A percentile compares a stretch with the other conserved stretches of the same genome.
Evolutionary conservation across 2,113 vertebrate species (phyloP).

Genomic region (Eclectus roratus): DNA sequence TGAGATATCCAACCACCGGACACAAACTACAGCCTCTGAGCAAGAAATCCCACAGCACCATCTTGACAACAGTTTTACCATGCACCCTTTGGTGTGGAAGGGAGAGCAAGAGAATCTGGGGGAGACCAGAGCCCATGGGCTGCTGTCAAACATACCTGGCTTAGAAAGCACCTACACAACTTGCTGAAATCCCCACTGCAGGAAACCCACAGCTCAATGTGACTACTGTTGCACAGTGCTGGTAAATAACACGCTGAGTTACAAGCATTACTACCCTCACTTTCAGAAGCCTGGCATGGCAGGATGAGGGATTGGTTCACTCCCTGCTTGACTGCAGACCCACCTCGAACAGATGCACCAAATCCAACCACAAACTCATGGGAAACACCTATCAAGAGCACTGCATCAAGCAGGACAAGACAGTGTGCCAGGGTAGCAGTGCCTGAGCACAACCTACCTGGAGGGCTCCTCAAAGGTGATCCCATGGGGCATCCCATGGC

Average conservation of each 20-base stretch:
- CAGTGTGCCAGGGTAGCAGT: neutral
- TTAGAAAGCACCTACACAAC: neutral
- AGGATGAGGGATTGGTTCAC: neutral
- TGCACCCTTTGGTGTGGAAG: neutral
- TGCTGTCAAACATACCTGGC: neutral
- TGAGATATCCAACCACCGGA: rapidly evolving
- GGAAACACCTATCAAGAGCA: neutral
- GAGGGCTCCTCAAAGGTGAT: neutral
- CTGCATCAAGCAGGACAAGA: neutral
- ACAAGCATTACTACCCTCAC: neutral
- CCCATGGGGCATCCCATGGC: neutral
- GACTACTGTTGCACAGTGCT: neutral
- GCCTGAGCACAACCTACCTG: rapidly evolving
- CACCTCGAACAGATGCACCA: neutral
- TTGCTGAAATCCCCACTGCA: neutral
- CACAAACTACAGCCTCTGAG: neutral
- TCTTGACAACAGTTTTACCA: rapidly evolving
- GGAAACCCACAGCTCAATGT: neutral
- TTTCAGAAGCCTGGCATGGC: neutral
- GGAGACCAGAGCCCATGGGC: neutral
- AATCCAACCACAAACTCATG: neutral
- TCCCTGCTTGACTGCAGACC: neutral
- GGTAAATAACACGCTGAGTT: neutral
- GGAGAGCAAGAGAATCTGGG: neutral
- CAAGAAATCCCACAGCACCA: neutral